phyloP scores from a whole-genome alignment of 2,113 vertebrate genomes.

The Patagioenas fasciata region DNA sequence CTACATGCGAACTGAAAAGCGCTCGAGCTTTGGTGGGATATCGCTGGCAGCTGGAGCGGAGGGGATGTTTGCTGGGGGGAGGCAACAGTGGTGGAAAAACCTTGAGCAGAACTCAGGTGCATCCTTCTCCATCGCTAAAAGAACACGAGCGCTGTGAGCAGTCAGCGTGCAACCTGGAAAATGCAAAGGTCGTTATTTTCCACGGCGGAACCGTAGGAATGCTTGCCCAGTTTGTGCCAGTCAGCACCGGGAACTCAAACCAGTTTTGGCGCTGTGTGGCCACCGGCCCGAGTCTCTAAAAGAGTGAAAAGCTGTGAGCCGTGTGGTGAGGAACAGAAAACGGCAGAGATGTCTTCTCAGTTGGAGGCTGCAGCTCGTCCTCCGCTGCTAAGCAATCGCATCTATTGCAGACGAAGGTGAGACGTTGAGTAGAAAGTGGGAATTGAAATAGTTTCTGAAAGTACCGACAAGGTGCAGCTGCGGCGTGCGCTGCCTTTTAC shows the following conservation, averaged over 20 bases:
- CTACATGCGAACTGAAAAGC: conserved; percentile 46
- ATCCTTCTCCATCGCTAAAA: conserved; percentile 13
- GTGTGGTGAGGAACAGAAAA: conserved; percentile 38
- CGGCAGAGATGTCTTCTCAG: neutral
- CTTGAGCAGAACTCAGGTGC: conserved; percentile 37
- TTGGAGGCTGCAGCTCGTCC: conserved; percentile 19
- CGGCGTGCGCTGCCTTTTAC: conserved; percentile 64
- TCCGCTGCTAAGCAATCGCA: conserved; percentile 3
- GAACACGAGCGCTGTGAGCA: neutral
- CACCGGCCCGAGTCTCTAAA: neutral
- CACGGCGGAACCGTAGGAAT: neutral
- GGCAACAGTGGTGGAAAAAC: neutral
- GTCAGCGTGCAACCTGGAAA: neutral
- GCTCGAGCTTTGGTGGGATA: conserved; percentile 46
- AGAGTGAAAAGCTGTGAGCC: conserved; percentile 28
- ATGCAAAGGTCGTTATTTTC: neutral
- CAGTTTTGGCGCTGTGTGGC: accelerated
- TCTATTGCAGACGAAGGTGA: conserved; percentile 65
- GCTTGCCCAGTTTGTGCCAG: neutral
- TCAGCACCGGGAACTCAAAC: neutral
- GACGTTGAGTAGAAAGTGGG: conserved; percentile 76
- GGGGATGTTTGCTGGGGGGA: neutral
- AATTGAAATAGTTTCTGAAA: conserved; percentile 78
- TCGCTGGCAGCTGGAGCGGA: conserved; percentile 27
- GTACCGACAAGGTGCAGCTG: conserved; percentile 70